These are phyloP conservation scores for Neomorphus geoffroyi DNA, from an alignment of 2,797 vertebrate genomes.

Conservation along the genomic window DNA sequence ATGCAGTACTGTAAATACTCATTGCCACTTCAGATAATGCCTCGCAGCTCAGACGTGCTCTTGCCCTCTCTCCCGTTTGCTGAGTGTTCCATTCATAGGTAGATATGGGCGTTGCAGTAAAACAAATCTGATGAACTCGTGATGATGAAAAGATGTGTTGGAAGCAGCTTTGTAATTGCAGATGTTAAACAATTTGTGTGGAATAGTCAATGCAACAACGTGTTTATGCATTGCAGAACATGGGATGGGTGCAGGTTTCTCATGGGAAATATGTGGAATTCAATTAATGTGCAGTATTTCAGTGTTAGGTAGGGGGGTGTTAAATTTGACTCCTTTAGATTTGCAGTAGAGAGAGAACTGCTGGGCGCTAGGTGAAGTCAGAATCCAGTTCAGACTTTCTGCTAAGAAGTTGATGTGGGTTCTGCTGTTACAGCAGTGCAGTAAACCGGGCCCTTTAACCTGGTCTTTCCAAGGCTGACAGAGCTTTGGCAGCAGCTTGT, in stretches of 20 bases:
- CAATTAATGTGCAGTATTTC: background rate
- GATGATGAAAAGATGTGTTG: background rate
- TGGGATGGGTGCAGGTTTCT: background rate
- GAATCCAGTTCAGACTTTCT: background rate
- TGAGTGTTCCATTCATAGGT: background rate
- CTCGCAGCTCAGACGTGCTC: background rate
- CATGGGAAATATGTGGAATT: background rate
- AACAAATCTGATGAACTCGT: background rate
- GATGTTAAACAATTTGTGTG: background rate
- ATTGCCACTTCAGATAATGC: accelerated
- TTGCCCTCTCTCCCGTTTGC: background rate
- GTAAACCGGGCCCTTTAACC: background rate
- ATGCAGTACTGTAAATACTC: background rate
- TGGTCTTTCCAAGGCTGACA: background rate
- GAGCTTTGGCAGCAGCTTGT: background rate
- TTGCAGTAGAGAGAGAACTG: background rate
- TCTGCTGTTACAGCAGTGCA: background rate
- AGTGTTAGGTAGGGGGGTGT: background rate
- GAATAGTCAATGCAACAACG: background rate
- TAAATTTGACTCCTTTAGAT: background rate
- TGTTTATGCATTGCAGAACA: background rate
- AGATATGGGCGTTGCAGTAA: background rate
- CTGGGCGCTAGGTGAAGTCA: background rate
- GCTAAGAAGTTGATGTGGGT: background rate
- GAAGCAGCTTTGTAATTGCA: background rate